A percentile compares a stretch with the other conserved stretches of the same genome.
These are phyloP conservation scores for honey bee (Apis mellifera) DNA, from an alignment of 1,140 invertebrate species.

Conservation along the genomic window Amel_HAv3.1 CM009938.2:11044001-11044500, in stretches of 20 bases:
- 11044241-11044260: conserved; percentile 72
- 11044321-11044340: conserved; percentile 76
- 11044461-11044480: background rate
- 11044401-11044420: conserved; percentile 69
- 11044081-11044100: too few relatives aligned
- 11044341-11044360: conserved; percentile 73
- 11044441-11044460: background rate
- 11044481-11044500: background rate
- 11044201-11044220: too few relatives aligned
- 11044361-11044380: conserved; percentile 75
- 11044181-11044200: too few relatives aligned
- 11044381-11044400: conserved; percentile 71
- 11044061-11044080: too few relatives aligned
- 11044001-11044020: too few relatives aligned
- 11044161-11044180: too few relatives aligned
- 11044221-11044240: too few relatives aligned
- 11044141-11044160: too few relatives aligned
- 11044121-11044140: too few relatives aligned
- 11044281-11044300: conserved; percentile 70
- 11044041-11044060: too few relatives aligned
- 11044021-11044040: too few relatives aligned
- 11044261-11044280: conserved; percentile 74
- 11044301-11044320: conserved; percentile 74
- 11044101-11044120: too few relatives aligned
- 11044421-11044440: conserved; percentile 70